phyloP scores from a whole-genome alignment of 2,888 invertebrate genomes.

The Ennomos quercinarius region DNA sequence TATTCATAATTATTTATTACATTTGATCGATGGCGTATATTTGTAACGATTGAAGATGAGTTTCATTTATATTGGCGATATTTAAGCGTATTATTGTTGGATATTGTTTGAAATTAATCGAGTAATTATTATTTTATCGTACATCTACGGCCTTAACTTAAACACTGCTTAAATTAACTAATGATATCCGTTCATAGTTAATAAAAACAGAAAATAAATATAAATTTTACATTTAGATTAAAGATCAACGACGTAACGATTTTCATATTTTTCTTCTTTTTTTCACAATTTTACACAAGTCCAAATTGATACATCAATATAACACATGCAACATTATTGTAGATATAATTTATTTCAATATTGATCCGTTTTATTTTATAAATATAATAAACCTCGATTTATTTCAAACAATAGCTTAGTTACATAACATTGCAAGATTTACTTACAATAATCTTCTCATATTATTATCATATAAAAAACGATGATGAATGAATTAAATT shows the following conservation, averaged over 20 bases:
- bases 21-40: constrained; percentile 49
- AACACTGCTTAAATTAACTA: no score
- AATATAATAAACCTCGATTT: constrained; percentile 9
- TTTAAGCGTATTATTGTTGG: constrained; percentile 40
- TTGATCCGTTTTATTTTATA: no score
- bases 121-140: neutral
- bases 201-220: no score
- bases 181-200: no score
- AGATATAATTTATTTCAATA: no score
- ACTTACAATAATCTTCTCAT: constrained; percentile 31
- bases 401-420: constrained; percentile 26
- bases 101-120: constrained; percentile 26
- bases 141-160: no score
- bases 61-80: constrained; percentile 40
- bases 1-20: constrained; percentile 38
- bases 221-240: no score
- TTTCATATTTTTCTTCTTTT: no score
- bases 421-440: constrained; percentile 23
- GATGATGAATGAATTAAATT: constrained; percentile 31
- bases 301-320: no score
- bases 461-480: constrained; percentile 34
- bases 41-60: constrained; percentile 31
- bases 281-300: neutral
- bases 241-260: no score
- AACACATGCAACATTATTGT: no score